phyloP scores from a whole-genome alignment of 2,888 invertebrate genomes.

The Venusia cambrica region DNA sequence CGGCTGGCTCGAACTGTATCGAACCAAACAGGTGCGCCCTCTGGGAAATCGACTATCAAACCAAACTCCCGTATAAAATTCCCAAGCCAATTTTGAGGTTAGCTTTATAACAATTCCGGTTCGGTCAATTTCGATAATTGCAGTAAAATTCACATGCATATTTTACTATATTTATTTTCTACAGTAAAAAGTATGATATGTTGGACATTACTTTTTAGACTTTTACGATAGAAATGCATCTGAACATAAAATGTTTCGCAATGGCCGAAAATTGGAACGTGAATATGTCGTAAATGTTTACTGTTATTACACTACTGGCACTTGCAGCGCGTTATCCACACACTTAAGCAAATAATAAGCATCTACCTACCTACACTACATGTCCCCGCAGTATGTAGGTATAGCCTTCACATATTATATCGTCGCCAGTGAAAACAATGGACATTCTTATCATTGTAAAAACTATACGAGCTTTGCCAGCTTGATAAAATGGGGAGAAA shows the following conservation, averaged over 20 bases:
- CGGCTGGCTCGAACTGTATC: slow-evolving; percentile 38
- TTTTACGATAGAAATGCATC: slow-evolving; percentile 27
- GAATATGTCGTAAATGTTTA: slow-evolving; percentile 53
- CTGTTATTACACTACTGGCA: slow-evolving; percentile 35
- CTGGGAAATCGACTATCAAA: slow-evolving; percentile 29
- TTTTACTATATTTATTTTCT: slow-evolving; percentile 16
- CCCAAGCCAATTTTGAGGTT: slow-evolving; percentile 22
- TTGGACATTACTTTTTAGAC: slow-evolving; percentile 19
- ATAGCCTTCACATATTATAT: too few species aligned
- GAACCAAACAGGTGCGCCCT: slow-evolving; percentile 52
- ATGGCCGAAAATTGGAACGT: slow-evolving; percentile 37
- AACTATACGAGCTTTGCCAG: too few species aligned
- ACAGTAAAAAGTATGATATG: slow-evolving; percentile 17
- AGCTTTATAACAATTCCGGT: slow-evolving; percentile 16
- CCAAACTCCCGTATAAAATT: slow-evolving; percentile 13
- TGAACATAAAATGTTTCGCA: slow-evolving; percentile 36
- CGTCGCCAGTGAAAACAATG: too few species aligned
- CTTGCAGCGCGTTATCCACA: slow-evolving; percentile 20
- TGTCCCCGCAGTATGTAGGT: too few species aligned
- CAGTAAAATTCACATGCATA: slow-evolving; percentile 12
- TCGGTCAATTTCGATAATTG: slow-evolving; percentile 19
- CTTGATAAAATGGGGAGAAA: too few species aligned
- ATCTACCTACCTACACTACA: too few species aligned
- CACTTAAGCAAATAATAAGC: too few species aligned
- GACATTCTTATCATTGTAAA: too few species aligned